A percentile compares a stretch with the other conserved stretches of the same genome.
Evolutionary conservation across 2,797 vertebrate species (phyloP).

Genomic region (Lateolabrax maculatus): DNA sequence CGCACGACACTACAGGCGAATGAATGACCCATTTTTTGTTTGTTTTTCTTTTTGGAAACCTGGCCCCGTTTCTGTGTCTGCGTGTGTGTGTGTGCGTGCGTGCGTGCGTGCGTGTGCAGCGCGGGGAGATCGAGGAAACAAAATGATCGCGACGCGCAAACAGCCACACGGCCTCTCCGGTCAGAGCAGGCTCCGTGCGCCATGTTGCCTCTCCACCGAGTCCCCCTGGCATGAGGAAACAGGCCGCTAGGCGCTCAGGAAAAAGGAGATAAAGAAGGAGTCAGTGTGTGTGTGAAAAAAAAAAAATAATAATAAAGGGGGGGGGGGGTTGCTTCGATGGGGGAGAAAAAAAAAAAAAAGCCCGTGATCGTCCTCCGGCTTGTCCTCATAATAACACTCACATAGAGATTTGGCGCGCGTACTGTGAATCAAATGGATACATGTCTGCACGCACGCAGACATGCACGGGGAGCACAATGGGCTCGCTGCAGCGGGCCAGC

Average conservation of each 20-base stretch:
- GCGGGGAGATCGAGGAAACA: constrained; percentile 9
- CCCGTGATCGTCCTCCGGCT: not conserved
- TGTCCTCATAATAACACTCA: not conserved
- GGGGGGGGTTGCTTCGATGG: too few species aligned
- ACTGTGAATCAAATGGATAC: not conserved
- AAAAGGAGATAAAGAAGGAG: constrained; percentile 10
- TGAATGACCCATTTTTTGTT: constrained; percentile 3
- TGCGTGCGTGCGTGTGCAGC: too few species aligned
- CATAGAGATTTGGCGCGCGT: not conserved
- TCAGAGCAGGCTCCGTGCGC: constrained; percentile 69
- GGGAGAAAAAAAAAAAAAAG: too few species aligned
- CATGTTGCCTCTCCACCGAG: constrained; percentile 76
- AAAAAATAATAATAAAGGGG: not conserved
- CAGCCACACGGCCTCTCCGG: constrained; percentile 68
- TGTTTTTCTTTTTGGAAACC: too few species aligned
- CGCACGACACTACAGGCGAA: not conserved
- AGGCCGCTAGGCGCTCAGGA: constrained; percentile 70
- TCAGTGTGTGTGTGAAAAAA: not conserved
- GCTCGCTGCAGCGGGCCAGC: constrained; percentile 55
- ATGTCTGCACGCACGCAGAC: constrained; percentile 27
- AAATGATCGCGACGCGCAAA: constrained; percentile 37
- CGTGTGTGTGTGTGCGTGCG: not conserved
- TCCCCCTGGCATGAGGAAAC: constrained; percentile 72
- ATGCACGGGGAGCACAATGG: constrained; percentile 52
- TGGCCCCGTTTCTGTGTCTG: not conserved